Evolutionary conservation across 2,113 vertebrate genomes (phyloP).

Genomic region (Lampris megalopsis): DNA sequence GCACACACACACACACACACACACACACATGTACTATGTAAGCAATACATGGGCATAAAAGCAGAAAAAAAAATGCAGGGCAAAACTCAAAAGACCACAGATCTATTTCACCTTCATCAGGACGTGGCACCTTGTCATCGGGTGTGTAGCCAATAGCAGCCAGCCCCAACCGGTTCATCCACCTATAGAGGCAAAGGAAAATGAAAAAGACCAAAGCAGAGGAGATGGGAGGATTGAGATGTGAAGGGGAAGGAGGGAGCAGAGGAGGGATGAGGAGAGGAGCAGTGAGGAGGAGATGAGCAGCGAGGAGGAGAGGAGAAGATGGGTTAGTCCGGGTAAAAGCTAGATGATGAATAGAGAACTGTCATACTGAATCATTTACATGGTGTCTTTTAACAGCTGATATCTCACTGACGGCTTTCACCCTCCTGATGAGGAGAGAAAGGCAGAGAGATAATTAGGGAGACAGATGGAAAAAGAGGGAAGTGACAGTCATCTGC

Average conservation of each 20-base stretch:
- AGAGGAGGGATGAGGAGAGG: neutral
- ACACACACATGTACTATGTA: neutral
- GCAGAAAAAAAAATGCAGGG: neutral
- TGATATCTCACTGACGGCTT: conserved; percentile 44
- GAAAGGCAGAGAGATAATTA: conserved; percentile 44
- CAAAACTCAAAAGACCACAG: neutral
- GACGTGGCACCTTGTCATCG: conserved; percentile 91
- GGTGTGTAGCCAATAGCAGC: conserved; percentile 94
- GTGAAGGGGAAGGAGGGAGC: neutral
- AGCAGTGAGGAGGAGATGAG: neutral
- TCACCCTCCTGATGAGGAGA: conserved; percentile 30
- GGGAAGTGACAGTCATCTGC: conserved; percentile 31
- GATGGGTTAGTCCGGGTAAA: conserved; percentile 31
- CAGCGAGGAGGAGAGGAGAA: conserved; percentile 20
- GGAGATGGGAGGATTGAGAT: neutral
- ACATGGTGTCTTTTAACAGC: conserved; percentile 44
- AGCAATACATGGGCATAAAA: neutral
- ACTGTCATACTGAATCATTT: conserved; percentile 52
- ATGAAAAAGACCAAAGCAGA: neutral
- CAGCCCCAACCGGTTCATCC: conserved; percentile 93
- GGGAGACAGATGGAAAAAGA: conserved; percentile 46
- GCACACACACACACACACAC: neutral
- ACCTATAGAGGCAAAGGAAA: conserved; percentile 74
- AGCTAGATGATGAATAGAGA: conserved; percentile 51
- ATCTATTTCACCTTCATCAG: conserved; percentile 88